Evolutionary conservation across 53 echinoderm and acorn worm genomes (phyloP).

Genomic region (Luidia sarsii): DNA sequence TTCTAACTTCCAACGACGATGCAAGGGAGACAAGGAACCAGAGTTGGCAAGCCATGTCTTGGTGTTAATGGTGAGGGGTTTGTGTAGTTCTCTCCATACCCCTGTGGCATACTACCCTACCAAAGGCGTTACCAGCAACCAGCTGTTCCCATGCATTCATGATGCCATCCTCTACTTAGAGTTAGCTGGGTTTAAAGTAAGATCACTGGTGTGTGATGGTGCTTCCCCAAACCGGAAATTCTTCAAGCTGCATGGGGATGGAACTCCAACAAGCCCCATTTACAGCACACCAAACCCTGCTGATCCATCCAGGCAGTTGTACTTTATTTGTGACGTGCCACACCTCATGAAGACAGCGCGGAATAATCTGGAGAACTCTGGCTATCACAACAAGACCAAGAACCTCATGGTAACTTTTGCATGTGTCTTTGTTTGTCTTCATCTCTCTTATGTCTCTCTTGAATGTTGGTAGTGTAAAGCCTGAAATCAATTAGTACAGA

Average conservation of each 20-base stretch:
- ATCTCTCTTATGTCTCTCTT: too few relatives aligned
- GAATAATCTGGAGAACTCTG: constrained; percentile 15
- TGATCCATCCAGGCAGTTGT: neutral
- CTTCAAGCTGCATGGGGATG: neutral
- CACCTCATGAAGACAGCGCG: constrained; percentile 4
- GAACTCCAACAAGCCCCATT: neutral
- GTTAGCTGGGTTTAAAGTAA: constrained; percentile 23
- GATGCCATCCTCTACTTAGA: constrained; percentile 38
- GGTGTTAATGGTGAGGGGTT: constrained; percentile 31
- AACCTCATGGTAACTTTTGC: constrained; percentile 34
- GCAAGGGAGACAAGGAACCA: neutral
- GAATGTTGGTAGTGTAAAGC: too few relatives aligned
- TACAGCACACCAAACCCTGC: neutral
- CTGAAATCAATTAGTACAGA: too few relatives aligned
- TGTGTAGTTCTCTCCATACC: constrained; percentile 4
- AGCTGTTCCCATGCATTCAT: constrained; percentile 4
- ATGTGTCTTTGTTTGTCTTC: too few relatives aligned
- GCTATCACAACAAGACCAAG: constrained; percentile 24
- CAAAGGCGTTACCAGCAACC: neutral
- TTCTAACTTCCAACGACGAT: constrained; percentile 1
- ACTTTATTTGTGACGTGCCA: too few relatives aligned
- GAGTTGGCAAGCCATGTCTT: constrained; percentile 30
- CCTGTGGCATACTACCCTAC: constrained; percentile 33
- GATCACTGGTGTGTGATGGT: constrained; percentile 36
- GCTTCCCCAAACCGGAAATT: constrained; percentile 49